A percentile compares a stretch with the other conserved stretches of the same genome.
phyloP scores from a whole-genome alignment of 2,888 invertebrate genomes.

The Cantharis lateralis region DNA sequence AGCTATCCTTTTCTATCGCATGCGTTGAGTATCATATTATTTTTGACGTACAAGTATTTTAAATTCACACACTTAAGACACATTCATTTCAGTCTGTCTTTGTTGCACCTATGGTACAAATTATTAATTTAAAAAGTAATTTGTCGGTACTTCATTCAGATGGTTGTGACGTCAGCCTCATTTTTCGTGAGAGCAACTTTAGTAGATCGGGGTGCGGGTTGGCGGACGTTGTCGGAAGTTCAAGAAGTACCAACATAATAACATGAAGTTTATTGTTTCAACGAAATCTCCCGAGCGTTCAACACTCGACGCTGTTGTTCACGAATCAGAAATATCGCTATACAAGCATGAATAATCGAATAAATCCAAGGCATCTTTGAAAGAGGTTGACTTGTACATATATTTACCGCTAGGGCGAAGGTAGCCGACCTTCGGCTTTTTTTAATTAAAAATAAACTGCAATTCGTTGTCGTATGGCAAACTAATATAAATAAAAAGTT shows the following conservation, averaged over 20 bases:
- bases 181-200: no score
- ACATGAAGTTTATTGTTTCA: neutral
- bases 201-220: no score
- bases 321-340: neutral
- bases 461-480: conserved; percentile 7
- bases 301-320: neutral
- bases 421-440: conserved; percentile 17
- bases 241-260: neutral
- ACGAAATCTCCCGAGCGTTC: neutral
- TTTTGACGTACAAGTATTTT: no score
- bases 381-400: neutral
- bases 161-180: no score
- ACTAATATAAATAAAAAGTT: neutral
- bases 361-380: neutral
- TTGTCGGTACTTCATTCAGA: no score
- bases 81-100: no score
- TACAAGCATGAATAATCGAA: neutral
- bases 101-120: no score
- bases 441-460: neutral
- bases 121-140: no score
- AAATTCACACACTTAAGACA: no score
- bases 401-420: conserved; percentile 11
- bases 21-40: no score
- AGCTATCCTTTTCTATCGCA: no score
- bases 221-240: neutral